phyloP scores from a whole-genome alignment of 1,140 invertebrate genomes.

The Drosophila tristis region DNA sequence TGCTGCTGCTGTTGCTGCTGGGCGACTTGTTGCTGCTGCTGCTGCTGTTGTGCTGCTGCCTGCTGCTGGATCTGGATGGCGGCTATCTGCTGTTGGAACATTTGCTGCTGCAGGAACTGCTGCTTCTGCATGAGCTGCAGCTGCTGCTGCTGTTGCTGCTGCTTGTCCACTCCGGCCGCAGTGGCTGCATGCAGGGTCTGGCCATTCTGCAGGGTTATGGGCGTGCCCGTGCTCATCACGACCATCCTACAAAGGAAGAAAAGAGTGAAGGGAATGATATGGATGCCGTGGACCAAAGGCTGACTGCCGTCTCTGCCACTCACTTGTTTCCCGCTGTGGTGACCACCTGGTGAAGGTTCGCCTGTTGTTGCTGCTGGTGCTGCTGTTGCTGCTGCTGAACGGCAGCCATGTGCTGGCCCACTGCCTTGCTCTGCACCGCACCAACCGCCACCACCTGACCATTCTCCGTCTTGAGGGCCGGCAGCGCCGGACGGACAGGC shows the following conservation, averaged over 20 bases:
- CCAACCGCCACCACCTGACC: constrained; percentile 65
- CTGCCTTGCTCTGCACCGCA: constrained; percentile 85
- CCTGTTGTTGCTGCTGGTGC: constrained; percentile 56
- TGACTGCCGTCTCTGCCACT: constrained; percentile 10
- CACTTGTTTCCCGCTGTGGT: constrained; percentile 80
- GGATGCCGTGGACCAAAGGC: neutral
- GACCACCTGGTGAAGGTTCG: constrained; percentile 84
- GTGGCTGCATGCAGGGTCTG: constrained; percentile 71
- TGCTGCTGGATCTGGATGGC: constrained; percentile 76
- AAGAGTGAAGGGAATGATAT: neutral
- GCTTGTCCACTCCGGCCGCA: constrained; percentile 60
- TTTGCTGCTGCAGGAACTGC: constrained; percentile 71
- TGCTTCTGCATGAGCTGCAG: constrained; percentile 69
- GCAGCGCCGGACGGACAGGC: constrained; percentile 86
- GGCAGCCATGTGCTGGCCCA: constrained; percentile 38
- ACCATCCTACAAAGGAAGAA: constrained; percentile 69
- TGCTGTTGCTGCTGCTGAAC: constrained; percentile 61
- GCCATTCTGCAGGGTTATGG: constrained; percentile 79
- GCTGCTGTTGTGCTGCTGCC: constrained; percentile 48
- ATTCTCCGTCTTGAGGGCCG: constrained; percentile 87
- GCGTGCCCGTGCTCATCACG: constrained; percentile 81
- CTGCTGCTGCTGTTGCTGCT: constrained; percentile 66
- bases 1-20: constrained; percentile 64
- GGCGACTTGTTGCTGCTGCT: constrained; percentile 49
- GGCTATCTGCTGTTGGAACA: constrained; percentile 76